phyloP scores from a whole-genome alignment of 2,888 invertebrate species.

The Spodoptera exigua region DNA sequence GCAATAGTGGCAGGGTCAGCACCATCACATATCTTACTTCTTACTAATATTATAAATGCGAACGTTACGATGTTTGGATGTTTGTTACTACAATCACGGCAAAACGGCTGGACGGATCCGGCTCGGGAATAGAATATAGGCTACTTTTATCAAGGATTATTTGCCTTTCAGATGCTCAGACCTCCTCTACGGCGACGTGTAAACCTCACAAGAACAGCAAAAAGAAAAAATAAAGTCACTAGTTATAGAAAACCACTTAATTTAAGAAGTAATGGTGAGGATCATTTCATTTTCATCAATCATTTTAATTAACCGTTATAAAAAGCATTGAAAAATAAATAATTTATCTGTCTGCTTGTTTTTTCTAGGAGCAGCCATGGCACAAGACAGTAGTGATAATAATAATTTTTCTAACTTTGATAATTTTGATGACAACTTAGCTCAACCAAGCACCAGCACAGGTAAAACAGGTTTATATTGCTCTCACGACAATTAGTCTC shows the following conservation, averaged over 20 bases:
- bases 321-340: background rate
- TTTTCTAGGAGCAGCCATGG: conserved; percentile 69
- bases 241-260: conserved; percentile 80
- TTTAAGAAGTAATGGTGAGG: conserved; percentile 79
- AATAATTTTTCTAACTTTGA: conserved; percentile 72
- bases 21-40: too few relatives aligned
- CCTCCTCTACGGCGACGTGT: conserved; percentile 80
- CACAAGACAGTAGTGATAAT: conserved; percentile 77
- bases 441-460: conserved; percentile 91
- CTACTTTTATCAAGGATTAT: too few relatives aligned
- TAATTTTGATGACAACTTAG: conserved; percentile 83
- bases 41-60: too few relatives aligned
- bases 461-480: conserved; percentile 69
- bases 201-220: conserved; percentile 79
- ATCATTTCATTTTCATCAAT: background rate
- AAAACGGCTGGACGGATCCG: too few relatives aligned
- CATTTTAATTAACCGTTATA: background rate
- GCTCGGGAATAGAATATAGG: too few relatives aligned
- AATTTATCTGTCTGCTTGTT: background rate
- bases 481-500: too few relatives aligned
- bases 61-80: too few relatives aligned
- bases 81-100: too few relatives aligned
- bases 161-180: conserved; percentile 72
- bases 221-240: conserved; percentile 82
- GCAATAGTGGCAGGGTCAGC: conserved; percentile 73